phyloP scores from a whole-genome alignment of 1,140 invertebrate species.

The Drosophila punjabiensis region DNA sequence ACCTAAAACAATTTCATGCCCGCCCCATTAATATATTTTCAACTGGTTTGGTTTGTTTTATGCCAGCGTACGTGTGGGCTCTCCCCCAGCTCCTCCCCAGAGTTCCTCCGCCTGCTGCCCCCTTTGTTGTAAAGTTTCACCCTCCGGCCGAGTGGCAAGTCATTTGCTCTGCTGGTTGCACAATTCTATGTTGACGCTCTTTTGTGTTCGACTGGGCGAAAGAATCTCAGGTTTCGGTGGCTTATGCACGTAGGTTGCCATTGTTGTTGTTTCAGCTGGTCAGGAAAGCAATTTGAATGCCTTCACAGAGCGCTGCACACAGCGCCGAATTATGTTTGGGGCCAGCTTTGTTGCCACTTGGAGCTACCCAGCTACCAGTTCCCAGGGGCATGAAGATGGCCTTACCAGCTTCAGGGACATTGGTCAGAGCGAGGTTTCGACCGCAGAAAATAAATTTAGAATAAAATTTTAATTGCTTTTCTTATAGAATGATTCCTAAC shows the following conservation, averaged over 20 bases:
- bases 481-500: too few relatives aligned
- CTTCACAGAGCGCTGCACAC: conserved; percentile 42
- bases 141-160: conserved; percentile 42
- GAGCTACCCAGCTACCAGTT: neutral
- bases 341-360: conserved; percentile 7
- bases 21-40: conserved; percentile 74
- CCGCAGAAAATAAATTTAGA: neutral
- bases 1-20: conserved; percentile 78
- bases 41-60: conserved; percentile 71
- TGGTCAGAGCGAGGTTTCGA: neutral
- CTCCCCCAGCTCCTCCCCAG: neutral
- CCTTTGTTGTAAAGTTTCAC: conserved; percentile 47
- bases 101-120: neutral
- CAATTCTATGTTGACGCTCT: conserved; percentile 61
- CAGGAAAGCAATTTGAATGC: conserved; percentile 60
- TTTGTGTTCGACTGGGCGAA: conserved; percentile 55
- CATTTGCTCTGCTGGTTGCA: conserved; percentile 60
- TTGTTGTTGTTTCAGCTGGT: conserved; percentile 45
- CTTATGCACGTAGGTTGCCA: conserved; percentile 71
- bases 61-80: conserved; percentile 51
- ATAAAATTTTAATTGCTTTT: neutral
- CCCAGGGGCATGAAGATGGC: neutral
- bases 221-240: conserved; percentile 76
- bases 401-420: neutral
- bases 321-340: conserved; percentile 46